Percentiles rank a stretch among this genome's conserved stretches.
Evolutionary conservation across 2,888 invertebrate genomes (phyloP).

Genomic region (Zelleria hepariella): DNA sequence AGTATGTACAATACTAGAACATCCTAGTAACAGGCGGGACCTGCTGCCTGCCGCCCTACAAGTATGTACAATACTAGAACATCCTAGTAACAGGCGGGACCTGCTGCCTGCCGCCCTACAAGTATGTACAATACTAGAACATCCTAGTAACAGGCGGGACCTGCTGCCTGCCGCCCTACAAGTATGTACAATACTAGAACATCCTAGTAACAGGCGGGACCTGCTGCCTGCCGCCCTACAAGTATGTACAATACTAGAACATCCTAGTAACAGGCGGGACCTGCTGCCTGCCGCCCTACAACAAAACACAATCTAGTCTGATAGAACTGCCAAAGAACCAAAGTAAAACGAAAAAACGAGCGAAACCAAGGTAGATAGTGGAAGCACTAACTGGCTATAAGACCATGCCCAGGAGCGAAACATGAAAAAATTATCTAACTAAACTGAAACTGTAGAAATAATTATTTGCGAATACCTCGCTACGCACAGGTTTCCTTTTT

Average conservation of each 20-base stretch:
- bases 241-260: conserved; percentile 61
- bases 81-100: conserved; percentile 91
- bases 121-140: conserved; percentile 61
- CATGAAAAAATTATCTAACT: too few relatives aligned
- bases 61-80: conserved; percentile 61
- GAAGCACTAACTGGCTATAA: too few relatives aligned
- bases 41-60: conserved; percentile 78
- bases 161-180: conserved; percentile 78
- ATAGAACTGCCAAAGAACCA: too few relatives aligned
- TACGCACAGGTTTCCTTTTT: too few relatives aligned
- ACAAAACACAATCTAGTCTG: conserved; percentile 37
- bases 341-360: too few relatives aligned
- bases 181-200: conserved; percentile 61
- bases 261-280: conserved; percentile 91
- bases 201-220: conserved; percentile 91
- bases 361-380: too few relatives aligned
- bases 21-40: conserved; percentile 91
- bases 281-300: conserved; percentile 78
- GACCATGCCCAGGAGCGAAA: too few relatives aligned
- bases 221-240: conserved; percentile 78
- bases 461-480: too few relatives aligned
- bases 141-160: conserved; percentile 91
- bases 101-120: conserved; percentile 78
- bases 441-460: too few relatives aligned
- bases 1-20: conserved; percentile 61